Percentiles rank a stretch among this genome's conserved stretches.
Evolutionary conservation across 2,113 vertebrate genomes (phyloP).

Genomic region (Mesembrinibis cayennensis): DNA sequence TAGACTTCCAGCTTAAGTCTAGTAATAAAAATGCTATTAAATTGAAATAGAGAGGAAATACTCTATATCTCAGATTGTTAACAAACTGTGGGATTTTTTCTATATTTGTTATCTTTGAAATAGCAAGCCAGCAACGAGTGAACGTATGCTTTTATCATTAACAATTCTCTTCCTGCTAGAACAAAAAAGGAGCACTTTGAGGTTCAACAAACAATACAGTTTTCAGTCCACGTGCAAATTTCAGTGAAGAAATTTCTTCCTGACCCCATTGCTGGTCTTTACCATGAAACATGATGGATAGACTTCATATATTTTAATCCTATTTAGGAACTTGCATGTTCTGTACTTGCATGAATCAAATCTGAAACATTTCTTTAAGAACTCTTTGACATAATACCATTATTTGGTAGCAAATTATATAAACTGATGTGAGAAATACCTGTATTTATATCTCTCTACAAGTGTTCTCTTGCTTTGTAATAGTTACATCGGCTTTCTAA

Average conservation of each 20-base stretch:
- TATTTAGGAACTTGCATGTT: not conserved
- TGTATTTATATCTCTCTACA: not conserved
- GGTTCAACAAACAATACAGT: not conserved
- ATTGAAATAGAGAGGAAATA: not conserved
- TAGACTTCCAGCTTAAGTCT: slow-evolving; percentile 23
- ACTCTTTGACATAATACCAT: not conserved
- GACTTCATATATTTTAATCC: slow-evolving; percentile 22
- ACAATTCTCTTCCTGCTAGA: not conserved
- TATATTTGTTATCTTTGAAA: not conserved
- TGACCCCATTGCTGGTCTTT: not conserved
- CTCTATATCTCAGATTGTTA: not conserved
- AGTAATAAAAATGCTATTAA: slow-evolving; percentile 7
- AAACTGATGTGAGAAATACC: not conserved
- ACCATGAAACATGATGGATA: not conserved
- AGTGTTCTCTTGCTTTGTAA: not conserved
- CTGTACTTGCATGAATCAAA: not conserved
- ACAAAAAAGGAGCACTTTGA: not conserved
- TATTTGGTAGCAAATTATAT: not conserved
- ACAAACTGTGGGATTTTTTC: not conserved
- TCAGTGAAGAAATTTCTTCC: not conserved
- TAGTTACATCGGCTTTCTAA: not conserved
- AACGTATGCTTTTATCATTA: not conserved
- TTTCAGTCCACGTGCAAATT: not conserved
- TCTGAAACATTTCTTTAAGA: not conserved
- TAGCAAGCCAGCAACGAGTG: not conserved